These are phyloP conservation scores for Camponotus vicinus DNA, from an alignment of 1,140 invertebrate genomes.

Conservation along the genomic window DNA sequence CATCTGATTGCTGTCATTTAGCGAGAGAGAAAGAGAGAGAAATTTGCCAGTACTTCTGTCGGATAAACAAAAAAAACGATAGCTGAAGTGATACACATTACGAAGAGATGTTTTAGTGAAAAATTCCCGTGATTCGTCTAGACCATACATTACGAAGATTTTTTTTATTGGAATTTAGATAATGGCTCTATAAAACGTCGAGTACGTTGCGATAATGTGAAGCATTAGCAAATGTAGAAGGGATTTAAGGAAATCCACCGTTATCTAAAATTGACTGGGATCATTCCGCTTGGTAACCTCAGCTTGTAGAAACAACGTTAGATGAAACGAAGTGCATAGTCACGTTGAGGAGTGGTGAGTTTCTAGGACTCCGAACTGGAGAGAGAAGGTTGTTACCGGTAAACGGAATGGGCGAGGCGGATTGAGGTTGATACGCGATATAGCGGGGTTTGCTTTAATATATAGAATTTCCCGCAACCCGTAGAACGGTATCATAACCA, in stretches of 20 bases:
- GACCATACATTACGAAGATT: too few species aligned
- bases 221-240: background rate
- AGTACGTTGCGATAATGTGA: background rate
- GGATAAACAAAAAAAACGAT: conserved; percentile 20
- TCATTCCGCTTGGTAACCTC: conserved; percentile 10
- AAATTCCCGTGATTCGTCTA: too few species aligned
- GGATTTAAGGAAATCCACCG: conserved; percentile 15
- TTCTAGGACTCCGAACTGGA: conserved; percentile 23
- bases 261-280: conserved; percentile 22
- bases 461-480: conserved; percentile 43
- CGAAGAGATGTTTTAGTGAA: background rate
- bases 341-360: conserved; percentile 53
- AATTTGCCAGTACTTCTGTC: conserved; percentile 10
- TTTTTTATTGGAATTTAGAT: background rate
- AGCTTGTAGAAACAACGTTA: conserved; percentile 31
- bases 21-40: background rate
- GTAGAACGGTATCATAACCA: conserved; percentile 48
- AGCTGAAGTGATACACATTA: background rate
- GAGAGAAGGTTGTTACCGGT: conserved; percentile 35
- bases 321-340: conserved; percentile 49
- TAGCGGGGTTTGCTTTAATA: conserved; percentile 47
- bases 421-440: conserved; percentile 61
- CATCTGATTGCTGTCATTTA: conserved; percentile 61
- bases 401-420: conserved; percentile 49
- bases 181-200: conserved; percentile 4